Percentiles rank a stretch among this genome's conserved stretches.
phyloP scores from a whole-genome alignment of 2,113 vertebrate genomes.

The Peromyscus maniculatus region DNA sequence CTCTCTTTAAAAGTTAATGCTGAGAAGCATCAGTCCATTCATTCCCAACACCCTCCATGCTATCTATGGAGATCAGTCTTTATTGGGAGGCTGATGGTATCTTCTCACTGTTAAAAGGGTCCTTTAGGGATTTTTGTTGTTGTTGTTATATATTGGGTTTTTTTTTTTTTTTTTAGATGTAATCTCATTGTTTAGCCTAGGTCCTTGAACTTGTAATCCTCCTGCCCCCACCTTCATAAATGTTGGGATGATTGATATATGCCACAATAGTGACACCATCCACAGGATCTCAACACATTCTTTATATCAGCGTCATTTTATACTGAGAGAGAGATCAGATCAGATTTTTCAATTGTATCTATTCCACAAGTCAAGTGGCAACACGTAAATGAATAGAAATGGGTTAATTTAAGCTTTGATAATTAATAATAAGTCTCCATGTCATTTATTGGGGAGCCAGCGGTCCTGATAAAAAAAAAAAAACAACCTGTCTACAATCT shows the following conservation, averaged over 20 bases:
- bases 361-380: not conserved
- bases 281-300: constrained; percentile 28
- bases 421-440: no score
- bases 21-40: constrained; percentile 50
- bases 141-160: no score
- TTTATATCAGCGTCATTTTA: constrained; percentile 37
- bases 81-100: not conserved
- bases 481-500: not conserved
- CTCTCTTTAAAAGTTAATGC: constrained; percentile 28
- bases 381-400: not conserved
- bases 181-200: not conserved
- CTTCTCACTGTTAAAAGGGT: not conserved
- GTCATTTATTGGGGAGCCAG: not conserved
- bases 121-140: not conserved
- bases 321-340: constrained; percentile 36
- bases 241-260: not conserved
- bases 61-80: constrained; percentile 28
- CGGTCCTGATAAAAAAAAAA: not conserved
- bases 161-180: not conserved
- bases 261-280: not conserved
- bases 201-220: not conserved
- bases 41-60: constrained; percentile 60
- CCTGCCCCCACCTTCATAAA: not conserved
- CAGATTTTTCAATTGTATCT: constrained; percentile 30
- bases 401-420: not conserved